Percentiles rank a stretch among this genome's conserved stretches.
phyloP scores from a whole-genome alignment of 2,797 vertebrate species.

The Macrochelys suwanniensis region DNA sequence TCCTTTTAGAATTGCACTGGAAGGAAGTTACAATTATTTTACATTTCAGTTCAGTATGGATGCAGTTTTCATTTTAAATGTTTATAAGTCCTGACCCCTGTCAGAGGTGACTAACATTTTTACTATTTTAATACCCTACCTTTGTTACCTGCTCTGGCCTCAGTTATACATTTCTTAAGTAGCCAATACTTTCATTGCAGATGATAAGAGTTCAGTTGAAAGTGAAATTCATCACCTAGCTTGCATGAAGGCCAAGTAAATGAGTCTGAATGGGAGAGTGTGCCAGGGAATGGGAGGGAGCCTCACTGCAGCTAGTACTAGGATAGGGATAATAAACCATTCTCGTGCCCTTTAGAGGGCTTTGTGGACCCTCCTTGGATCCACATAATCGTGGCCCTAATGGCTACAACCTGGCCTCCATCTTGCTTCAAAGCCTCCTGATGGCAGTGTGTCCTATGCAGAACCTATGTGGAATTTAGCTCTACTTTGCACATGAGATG shows the following conservation, averaged over 20 bases:
- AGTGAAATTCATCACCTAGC: not conserved
- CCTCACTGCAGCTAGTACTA: not conserved
- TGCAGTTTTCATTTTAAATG: not conserved
- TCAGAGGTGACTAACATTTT: fast-evolving
- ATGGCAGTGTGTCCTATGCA: fast-evolving
- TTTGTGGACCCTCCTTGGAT: not conserved
- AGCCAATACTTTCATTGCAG: not conserved
- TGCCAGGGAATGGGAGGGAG: not conserved
- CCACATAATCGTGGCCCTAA: not conserved
- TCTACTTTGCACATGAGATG: not conserved
- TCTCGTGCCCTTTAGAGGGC: not conserved
- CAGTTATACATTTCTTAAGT: not conserved
- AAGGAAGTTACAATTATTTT: not conserved
- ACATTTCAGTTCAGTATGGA: not conserved
- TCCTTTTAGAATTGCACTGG: not conserved
- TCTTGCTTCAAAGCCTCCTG: not conserved
- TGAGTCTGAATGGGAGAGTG: not conserved
- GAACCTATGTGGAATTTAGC: fast-evolving
- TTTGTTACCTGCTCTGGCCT: not conserved
- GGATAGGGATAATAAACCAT: fast-evolving
- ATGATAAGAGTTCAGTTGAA: not conserved
- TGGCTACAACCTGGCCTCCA: not conserved
- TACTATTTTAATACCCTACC: not conserved
- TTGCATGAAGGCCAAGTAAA: fast-evolving
- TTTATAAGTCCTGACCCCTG: fast-evolving